A percentile compares a stretch with the other conserved stretches of the same genome.
Conservation (phyloP, 2,797 vertebrate genomes). For the Acanthiza pusilla region DNA sequence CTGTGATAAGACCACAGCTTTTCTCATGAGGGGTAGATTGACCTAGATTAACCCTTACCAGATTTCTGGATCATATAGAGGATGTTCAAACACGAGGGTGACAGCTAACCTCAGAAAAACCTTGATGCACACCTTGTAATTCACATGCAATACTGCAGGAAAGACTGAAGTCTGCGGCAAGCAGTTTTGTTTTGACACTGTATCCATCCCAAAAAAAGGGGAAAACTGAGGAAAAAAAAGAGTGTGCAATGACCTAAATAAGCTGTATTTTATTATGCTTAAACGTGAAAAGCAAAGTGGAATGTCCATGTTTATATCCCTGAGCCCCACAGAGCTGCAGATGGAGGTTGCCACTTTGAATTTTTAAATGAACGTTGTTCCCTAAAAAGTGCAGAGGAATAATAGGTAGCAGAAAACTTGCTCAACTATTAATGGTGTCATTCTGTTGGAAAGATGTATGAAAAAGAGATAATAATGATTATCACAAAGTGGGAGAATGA, state of each 20-base stretch:
- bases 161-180: background rate
- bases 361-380: constrained; percentile 17
- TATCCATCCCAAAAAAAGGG: background rate
- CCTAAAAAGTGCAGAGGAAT: constrained; percentile 23
- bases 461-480: constrained; percentile 31
- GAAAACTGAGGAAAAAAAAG: background rate
- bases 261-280: constrained; percentile 18
- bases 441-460: constrained; percentile 14
- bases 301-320: constrained; percentile 43
- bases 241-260: constrained; percentile 48
- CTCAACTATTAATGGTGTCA: constrained; percentile 23
- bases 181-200: background rate
- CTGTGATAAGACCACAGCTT: background rate
- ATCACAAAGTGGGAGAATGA: constrained; percentile 10
- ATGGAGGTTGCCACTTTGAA: constrained; percentile 42
- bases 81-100: background rate
- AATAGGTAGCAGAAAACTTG: constrained; percentile 28
- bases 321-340: constrained; percentile 24
- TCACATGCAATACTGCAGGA: background rate
- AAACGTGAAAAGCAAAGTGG: constrained; percentile 23
- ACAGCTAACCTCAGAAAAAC: background rate
- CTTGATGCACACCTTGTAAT: background rate
- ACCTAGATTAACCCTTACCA: background rate
- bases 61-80: background rate
- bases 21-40: background rate